Percentiles rank a stretch among this genome's conserved stretches.
These are phyloP conservation scores for Apaloderma vittatum DNA, from an alignment of 2,113 vertebrate species.

Conservation along the genomic window DNA sequence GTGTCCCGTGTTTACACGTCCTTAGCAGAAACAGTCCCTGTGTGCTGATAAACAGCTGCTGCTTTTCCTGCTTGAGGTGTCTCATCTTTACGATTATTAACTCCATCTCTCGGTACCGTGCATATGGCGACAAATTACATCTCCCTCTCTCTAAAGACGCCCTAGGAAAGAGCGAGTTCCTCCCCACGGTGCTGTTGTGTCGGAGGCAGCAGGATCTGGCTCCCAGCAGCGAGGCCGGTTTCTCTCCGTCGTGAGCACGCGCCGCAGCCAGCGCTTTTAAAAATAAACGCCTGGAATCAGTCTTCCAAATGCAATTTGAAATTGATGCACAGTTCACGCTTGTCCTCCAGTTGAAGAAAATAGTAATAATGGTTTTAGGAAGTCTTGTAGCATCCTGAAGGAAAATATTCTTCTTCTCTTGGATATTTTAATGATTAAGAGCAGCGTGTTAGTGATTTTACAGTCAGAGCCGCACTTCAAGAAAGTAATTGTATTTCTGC, in stretches of 20 bases:
- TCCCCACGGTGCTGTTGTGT: background rate
- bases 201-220: background rate
- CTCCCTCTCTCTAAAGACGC: background rate
- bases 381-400: background rate
- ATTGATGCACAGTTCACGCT: background rate
- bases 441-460: conserved; percentile 18
- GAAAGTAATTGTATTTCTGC: conserved; percentile 11
- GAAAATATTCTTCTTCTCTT: background rate
- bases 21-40: background rate
- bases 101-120: background rate
- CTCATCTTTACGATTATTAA: background rate
- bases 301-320: background rate
- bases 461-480: background rate
- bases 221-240: background rate
- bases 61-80: background rate
- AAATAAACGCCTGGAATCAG: background rate
- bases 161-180: background rate
- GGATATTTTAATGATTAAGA: background rate
- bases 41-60: background rate
- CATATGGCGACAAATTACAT: accelerated
- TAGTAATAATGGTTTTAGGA: background rate
- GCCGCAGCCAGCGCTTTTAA: background rate
- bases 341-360: background rate
- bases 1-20: accelerated
- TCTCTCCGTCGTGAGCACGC: accelerated